Conservation (phyloP, 1,140 invertebrate species). For the Drosophila watanabei region DNA sequence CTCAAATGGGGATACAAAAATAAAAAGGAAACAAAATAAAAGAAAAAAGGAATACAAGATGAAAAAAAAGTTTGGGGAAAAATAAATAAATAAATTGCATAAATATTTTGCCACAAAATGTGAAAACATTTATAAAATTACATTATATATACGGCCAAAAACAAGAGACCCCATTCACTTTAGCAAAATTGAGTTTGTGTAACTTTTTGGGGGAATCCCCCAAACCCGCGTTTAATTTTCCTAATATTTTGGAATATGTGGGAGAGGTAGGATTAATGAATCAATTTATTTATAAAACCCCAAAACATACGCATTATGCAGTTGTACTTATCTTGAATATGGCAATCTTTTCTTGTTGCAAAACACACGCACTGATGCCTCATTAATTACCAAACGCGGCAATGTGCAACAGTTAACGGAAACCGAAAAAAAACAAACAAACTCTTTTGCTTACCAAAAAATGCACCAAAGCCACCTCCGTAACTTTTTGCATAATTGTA, state of each 20-base stretch:
- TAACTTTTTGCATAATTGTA: slow-evolving; percentile 42
- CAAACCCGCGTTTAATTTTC: slow-evolving; percentile 1
- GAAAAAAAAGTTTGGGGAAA: not conserved
- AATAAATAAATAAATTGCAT: no score
- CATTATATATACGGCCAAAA: slow-evolving; percentile 30
- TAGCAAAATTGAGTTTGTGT: slow-evolving; percentile 70
- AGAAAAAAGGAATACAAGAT: not conserved
- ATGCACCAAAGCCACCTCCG: slow-evolving; percentile 33
- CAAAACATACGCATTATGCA: not conserved
- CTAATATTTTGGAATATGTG: not conserved
- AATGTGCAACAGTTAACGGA: slow-evolving; percentile 53
- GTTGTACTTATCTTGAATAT: slow-evolving; percentile 4
- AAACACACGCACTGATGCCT: slow-evolving; percentile 43
- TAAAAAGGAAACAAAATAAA: not conserved
- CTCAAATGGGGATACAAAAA: not conserved
- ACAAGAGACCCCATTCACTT: slow-evolving; percentile 25
- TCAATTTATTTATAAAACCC: not conserved
- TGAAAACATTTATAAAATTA: slow-evolving; percentile 40
- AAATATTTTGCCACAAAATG: slow-evolving; percentile 42
- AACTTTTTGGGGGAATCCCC: slow-evolving; percentile 42
- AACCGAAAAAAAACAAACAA: slow-evolving; percentile 41
- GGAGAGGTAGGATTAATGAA: no score
- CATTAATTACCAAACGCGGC: slow-evolving; percentile 62
- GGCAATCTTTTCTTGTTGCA: not conserved
- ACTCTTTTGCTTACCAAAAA: not conserved